Base-by-base conservation (phyloP, 2,113 vertebrate genomes). In the Stictonetta naevosa region DNA sequence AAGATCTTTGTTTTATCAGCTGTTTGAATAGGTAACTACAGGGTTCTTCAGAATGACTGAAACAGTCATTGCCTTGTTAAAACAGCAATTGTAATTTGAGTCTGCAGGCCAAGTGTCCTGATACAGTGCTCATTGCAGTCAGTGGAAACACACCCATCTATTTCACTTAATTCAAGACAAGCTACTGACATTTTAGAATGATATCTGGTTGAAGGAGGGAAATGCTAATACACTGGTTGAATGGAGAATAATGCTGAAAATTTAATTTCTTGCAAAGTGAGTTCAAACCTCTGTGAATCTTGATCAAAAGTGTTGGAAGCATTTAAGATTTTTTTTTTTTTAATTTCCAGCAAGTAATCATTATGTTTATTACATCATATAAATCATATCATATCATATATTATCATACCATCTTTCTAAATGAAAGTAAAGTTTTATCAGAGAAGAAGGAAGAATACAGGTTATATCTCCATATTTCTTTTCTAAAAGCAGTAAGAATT, bases 171-270 rank as follows among this genome's bases (percentile, higher is more conserved):
- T 85, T 85, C 94, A 74, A 66, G n/a, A 36, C 8, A 81, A 79
- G 15, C 33, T 84, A n/a, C n/a, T 36, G 7, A 73, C 4, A 8
- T 25, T 83, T 85, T 77, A 80, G 50, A 62, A 55, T 36, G 31
- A 40, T 26, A 60, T 5, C 1, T 6, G 28, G 0, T 0, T 40
- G 62, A 89, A 83, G 40, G 13, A 44, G 11, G 7, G 22, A 15
- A 86, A 83, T 71, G 31, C 3, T 69, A 63, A 34, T 62, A 22
- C 7, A 18, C 10, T 42, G 44, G 59, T 77, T 88, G 19, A 68
- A 33, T 18, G 75, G 19, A 64, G 2, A 50, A 29, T 22, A 62
- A 4, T 22, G 42, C 19, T 62, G 40, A 77, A 81, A 74, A 63
- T 13, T 23, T 44, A 46, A 23, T 67, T 50, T 83, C n/a, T 88